Evolutionary conservation across 2,888 invertebrate species (phyloP).

Genomic region (Pyrrhosoma nymphula): DNA sequence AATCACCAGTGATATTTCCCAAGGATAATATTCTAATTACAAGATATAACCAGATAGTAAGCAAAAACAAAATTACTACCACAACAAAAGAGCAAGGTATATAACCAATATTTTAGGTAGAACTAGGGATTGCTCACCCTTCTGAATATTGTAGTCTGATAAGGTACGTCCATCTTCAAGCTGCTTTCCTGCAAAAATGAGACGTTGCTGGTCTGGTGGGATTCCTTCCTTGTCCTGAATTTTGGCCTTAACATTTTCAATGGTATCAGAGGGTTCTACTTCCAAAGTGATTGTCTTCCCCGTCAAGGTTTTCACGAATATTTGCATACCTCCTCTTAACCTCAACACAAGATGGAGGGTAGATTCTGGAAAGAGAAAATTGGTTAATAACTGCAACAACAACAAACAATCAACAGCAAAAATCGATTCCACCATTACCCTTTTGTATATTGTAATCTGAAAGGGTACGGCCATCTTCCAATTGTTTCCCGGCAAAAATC

Average conservation of each 20-base stretch:
- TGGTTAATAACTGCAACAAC: not conserved
- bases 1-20: no score
- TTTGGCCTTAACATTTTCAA: constrained; percentile 44
- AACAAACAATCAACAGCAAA: not conserved
- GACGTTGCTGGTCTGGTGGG: constrained; percentile 78
- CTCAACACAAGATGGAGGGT: constrained; percentile 81
- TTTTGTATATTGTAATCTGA: constrained; percentile 82
- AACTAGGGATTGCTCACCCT: constrained; percentile 77
- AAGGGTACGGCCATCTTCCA: constrained; percentile 81
- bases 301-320: constrained; percentile 78
- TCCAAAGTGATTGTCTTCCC: constrained; percentile 41
- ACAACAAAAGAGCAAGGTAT: constrained; percentile 74
- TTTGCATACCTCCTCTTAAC: constrained; percentile 79
- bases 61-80: constrained; percentile 86
- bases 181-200: constrained; percentile 82
- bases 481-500: constrained; percentile 82
- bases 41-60: no score
- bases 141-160: constrained; percentile 82
- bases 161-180: constrained; percentile 81
- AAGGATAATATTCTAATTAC: no score
- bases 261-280: constrained; percentile 7
- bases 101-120: not conserved
- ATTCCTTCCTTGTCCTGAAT: constrained; percentile 70
- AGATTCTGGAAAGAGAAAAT: constrained; percentile 75
- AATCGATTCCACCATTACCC: constrained; percentile 48